Evolutionary conservation across 2,113 vertebrate species (phyloP).

Genomic region (Rhinichthys klamathensis): DNA sequence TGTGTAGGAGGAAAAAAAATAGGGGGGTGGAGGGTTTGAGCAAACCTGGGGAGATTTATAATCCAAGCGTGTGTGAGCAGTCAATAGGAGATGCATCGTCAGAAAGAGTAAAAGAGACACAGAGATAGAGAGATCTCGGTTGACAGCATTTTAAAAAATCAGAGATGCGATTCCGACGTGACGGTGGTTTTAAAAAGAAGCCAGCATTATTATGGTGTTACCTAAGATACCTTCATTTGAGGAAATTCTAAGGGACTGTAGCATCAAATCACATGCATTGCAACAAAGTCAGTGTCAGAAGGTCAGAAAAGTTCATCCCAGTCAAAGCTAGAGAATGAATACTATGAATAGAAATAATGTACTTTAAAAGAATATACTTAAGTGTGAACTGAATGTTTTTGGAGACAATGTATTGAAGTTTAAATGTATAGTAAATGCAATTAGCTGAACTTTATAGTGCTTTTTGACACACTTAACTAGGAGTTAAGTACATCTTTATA

Average conservation of each 20-base stretch:
- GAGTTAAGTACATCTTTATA: neutral
- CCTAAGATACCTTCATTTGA: neutral
- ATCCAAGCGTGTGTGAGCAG: slow-evolving; percentile 65
- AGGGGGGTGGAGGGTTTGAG: neutral
- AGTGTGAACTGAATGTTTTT: neutral
- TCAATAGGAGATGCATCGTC: slow-evolving; percentile 69
- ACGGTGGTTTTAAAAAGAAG: neutral
- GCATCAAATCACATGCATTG: neutral
- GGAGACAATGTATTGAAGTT: neutral
- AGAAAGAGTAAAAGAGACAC: slow-evolving; percentile 45
- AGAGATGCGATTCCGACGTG: neutral
- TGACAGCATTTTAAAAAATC: slow-evolving; percentile 6
- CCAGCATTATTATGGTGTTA: neutral
- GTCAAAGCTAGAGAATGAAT: neutral
- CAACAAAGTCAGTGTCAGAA: neutral
- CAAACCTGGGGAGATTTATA: slow-evolving; percentile 62
- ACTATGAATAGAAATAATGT: too few relatives aligned
- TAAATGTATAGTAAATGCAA: neutral
- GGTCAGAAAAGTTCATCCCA: too few relatives aligned
- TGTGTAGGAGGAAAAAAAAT: slow-evolving; percentile 39
- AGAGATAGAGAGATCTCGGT: slow-evolving; percentile 6
- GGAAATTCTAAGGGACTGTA: neutral
- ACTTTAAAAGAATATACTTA: too few relatives aligned
- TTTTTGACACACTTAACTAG: neutral
- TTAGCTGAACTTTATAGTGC: neutral